Evolutionary conservation across 2,797 vertebrate species (phyloP).

Genomic region (Scomberomorus guttatus): DNA sequence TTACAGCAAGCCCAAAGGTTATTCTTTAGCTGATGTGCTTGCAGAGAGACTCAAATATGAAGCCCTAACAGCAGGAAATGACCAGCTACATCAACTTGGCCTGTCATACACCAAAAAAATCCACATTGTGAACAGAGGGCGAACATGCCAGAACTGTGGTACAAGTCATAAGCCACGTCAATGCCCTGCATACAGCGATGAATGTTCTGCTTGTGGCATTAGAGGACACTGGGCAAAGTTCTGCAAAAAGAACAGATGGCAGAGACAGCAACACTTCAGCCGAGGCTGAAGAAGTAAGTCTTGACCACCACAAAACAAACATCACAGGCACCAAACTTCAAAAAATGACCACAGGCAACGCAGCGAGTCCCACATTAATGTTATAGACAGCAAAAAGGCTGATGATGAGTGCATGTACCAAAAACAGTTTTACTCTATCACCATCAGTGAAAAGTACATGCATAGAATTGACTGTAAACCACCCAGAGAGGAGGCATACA

Average conservation of each 20-base stretch:
- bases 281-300: neutral
- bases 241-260: neutral
- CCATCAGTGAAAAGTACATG: neutral
- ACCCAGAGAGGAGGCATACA: neutral
- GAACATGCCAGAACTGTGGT: neutral
- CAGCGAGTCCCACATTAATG: neutral
- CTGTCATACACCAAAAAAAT: neutral
- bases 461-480: neutral
- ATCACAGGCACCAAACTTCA: neutral
- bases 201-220: neutral
- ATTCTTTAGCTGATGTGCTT: slow-evolving; percentile 14
- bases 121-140: neutral
- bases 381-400: neutral
- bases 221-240: slow-evolving; percentile 3
- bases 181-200: slow-evolving; percentile 2
- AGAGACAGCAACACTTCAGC: neutral
- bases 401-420: neutral
- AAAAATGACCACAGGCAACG: neutral
- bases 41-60: slow-evolving; percentile 23
- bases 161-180: neutral
- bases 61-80: slow-evolving; percentile 15
- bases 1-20: slow-evolving; percentile 20
- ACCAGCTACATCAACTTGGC: neutral
- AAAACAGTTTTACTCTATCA: slow-evolving; percentile 1
- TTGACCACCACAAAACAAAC: neutral